Evolutionary conservation across 2,113 vertebrate species (phyloP).

Genomic region (Balaeniceps rex): DNA sequence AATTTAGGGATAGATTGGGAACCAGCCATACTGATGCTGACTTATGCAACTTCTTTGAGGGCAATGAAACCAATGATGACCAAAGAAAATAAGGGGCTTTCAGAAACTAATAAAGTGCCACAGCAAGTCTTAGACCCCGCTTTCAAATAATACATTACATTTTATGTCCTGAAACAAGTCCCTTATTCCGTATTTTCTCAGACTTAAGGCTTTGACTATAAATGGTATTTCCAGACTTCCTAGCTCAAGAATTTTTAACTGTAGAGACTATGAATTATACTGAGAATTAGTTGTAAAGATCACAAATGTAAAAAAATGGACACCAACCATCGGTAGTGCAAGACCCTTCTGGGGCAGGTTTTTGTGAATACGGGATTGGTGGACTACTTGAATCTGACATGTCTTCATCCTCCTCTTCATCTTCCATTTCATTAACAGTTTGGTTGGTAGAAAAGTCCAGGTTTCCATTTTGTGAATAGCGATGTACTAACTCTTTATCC

Average conservation of each 20-base stretch:
- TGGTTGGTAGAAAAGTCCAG: conserved; percentile 79
- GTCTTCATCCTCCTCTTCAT: conserved; percentile 93
- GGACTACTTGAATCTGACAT: conserved; percentile 94
- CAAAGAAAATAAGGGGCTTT: background rate
- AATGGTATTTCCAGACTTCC: background rate
- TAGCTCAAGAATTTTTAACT: background rate
- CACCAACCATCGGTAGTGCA: conserved; percentile 92
- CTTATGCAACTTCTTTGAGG: background rate
- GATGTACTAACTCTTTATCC: conserved; percentile 81
- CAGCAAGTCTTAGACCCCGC: background rate
- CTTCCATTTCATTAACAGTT: conserved; percentile 82
- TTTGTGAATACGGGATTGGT: conserved; percentile 91
- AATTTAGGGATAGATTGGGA: background rate
- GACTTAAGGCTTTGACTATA: background rate
- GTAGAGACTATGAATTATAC: background rate
- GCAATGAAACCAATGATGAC: background rate
- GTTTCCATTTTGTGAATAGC: conserved; percentile 77
- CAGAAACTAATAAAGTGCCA: background rate
- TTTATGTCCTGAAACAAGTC: background rate
- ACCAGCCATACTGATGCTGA: background rate
- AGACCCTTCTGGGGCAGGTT: conserved; percentile 91
- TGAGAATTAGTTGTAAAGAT: background rate
- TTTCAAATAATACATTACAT: background rate
- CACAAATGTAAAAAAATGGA: background rate
- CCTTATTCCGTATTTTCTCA: background rate